A percentile compares a stretch with the other conserved stretches of the same genome.
Conservation (phyloP, 2,797 vertebrate genomes). For the Numenius phaeopus region DNA sequence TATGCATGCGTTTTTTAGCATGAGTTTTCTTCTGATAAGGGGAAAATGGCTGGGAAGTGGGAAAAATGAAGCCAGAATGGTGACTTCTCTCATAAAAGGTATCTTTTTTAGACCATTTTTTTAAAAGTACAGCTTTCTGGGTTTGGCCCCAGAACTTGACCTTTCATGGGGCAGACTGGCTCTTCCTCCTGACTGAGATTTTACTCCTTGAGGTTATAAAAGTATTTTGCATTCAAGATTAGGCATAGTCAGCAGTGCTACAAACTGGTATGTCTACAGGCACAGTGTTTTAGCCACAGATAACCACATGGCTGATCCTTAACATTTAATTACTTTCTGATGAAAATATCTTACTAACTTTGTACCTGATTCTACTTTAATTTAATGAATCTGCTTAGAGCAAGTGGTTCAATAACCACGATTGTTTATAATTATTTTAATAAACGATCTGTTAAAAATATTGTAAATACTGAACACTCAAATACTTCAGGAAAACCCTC, state of each 20-base stretch:
- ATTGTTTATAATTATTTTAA: background rate
- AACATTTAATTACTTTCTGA: background rate
- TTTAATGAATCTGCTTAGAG: background rate
- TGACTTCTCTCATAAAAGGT: background rate
- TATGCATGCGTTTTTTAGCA: background rate
- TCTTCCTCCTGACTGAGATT: background rate
- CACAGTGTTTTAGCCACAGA: background rate
- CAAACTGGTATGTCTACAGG: background rate
- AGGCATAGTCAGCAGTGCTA: background rate
- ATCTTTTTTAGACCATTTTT: background rate
- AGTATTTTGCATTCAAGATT: background rate
- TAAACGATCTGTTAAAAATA: background rate
- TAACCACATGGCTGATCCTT: background rate
- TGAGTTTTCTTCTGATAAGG: background rate
- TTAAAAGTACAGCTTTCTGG: background rate
- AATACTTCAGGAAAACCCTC: background rate
- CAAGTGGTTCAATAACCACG: background rate
- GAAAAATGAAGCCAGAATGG: background rate
- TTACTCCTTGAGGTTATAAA: background rate
- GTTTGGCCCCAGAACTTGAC: background rate
- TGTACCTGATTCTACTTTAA: background rate
- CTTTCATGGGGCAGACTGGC: background rate
- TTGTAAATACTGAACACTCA: background rate
- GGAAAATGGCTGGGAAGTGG: background rate
- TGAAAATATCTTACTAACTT: background rate